Conservation (phyloP, 2,113 vertebrate species). For the Thalassoma bifasciatum region DNA sequence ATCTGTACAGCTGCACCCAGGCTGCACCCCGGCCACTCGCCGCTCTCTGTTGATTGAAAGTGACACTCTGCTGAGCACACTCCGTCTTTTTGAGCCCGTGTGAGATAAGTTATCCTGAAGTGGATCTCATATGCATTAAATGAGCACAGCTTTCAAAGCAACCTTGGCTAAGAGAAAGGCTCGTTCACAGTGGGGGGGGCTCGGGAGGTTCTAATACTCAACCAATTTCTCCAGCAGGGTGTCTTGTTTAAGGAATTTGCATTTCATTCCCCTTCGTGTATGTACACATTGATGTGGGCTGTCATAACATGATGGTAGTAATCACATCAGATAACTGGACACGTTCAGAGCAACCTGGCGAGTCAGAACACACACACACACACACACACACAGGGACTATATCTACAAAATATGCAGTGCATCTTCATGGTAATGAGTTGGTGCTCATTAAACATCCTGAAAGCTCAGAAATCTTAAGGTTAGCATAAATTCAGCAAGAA, state of each 20-base stretch:
- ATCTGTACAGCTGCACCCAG: conserved; percentile 41
- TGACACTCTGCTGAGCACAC: conserved; percentile 70
- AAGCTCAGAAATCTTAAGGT: neutral
- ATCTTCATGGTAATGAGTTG: conserved; percentile 16
- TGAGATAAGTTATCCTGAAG: conserved; percentile 40
- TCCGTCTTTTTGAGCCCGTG: conserved; percentile 13
- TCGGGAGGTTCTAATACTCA: conserved; percentile 25
- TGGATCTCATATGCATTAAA: conserved; percentile 53
- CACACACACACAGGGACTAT: neutral
- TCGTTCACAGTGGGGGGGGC: neutral
- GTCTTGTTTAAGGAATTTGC: conserved; percentile 12
- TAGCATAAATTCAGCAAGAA: neutral
- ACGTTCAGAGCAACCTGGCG: conserved; percentile 6
- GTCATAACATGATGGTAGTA: conserved; percentile 32
- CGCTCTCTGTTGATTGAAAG: conserved; percentile 47
- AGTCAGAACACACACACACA: conserved; percentile 7
- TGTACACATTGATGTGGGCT: neutral
- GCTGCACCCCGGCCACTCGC: conserved; percentile 1
- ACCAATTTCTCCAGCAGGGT: conserved; percentile 17
- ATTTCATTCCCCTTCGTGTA: conserved; percentile 2
- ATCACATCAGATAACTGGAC: conserved; percentile 38
- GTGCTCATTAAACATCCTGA: neutral
- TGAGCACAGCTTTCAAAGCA: conserved; percentile 4
- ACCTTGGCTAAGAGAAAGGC: neutral
- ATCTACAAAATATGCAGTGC: neutral